A percentile compares a stretch with the other conserved stretches of the same genome.
These are phyloP conservation scores for Drymodes brunneopygia DNA, from an alignment of 2,113 vertebrate species.

Conservation along the genomic window DNA sequence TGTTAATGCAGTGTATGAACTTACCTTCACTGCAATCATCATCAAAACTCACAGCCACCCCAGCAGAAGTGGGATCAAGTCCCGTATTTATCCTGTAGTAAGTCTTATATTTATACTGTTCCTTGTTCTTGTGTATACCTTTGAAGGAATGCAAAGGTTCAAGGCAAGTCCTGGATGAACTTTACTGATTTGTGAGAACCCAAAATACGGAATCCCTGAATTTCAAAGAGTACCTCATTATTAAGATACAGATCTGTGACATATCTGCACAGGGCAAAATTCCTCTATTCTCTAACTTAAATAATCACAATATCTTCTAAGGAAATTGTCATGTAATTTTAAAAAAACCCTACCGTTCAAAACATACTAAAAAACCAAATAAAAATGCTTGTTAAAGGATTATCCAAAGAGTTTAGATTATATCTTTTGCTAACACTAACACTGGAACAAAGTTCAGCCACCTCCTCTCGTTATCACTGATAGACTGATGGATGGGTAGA, in stretches of 20 bases:
- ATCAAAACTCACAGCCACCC: not conserved
- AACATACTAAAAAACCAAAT: not conserved
- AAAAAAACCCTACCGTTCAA: not conserved
- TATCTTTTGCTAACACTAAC: not conserved
- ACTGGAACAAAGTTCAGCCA: not conserved
- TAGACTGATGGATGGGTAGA: not conserved
- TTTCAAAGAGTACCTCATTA: not conserved
- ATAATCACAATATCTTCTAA: not conserved
- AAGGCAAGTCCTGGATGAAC: not conserved
- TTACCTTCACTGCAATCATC: not conserved
- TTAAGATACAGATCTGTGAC: not conserved
- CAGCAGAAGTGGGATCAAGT: not conserved
- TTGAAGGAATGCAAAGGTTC: not conserved
- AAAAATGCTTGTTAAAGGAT: not conserved
- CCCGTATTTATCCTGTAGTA: not conserved
- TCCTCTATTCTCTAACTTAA: not conserved
- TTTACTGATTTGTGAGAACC: not conserved
- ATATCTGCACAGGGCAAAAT: not conserved
- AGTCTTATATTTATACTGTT: not conserved
- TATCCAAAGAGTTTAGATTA: not conserved
- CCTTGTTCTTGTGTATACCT: not conserved
- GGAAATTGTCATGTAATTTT: not conserved
- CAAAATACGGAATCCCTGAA: not conserved
- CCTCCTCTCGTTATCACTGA: not conserved
- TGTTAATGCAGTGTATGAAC: not conserved